Base-by-base conservation (phyloP, 2,113 vertebrate genomes). In the Synodontis membranacea region DNA sequence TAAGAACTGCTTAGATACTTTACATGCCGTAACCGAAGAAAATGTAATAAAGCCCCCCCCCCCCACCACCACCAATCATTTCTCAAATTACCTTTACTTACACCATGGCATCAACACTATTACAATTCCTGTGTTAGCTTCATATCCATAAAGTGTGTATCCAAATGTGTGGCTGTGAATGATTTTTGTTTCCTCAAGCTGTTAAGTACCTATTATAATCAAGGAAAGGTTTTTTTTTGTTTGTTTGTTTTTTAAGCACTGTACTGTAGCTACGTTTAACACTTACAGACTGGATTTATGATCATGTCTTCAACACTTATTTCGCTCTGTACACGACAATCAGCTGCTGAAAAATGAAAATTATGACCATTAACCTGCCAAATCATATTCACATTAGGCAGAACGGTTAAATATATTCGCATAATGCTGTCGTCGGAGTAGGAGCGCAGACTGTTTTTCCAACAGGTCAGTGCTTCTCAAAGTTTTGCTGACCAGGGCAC, bases 161-260 rank as follows among this genome's bases (percentile, higher is more conserved):
- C 46, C 82, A 83, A 70, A 50, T 62, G 72, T 64, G 56, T 21
- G n/a, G 42, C 50, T 84, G 83, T 60, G 54, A 75, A 58, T 58
- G 39, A 60, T 76, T 84, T 75, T 76, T 31, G 75, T 3, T 50
- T 42, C 37, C 54, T 3, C 68, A 84, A 54, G 25, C 34, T 31
- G 50, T 56, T 52, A 84, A 74, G 48, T 28, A 3, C 37, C 58
- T 39, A 84, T 58, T 80, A 80, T 58, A 80, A 84, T 46, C 15
- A 68, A 83, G 46, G 82, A 84, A 46, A 17, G 56, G 5, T 17
- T 78, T 21, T n/a, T n/a, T n/a, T n/a, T n/a, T n/a, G n/a, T n/a
- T n/a, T n/a, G n/a, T n/a, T n/a, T n/a, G n/a, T n/a, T n/a, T n/a
- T 48, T 76, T 34, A 56, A 46, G 52, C 52, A 60, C 14, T 48